Percentiles rank a stretch among this genome's conserved stretches.
Conservation (phyloP, 2,888 invertebrate species). For the Troides aeacus region DNA sequence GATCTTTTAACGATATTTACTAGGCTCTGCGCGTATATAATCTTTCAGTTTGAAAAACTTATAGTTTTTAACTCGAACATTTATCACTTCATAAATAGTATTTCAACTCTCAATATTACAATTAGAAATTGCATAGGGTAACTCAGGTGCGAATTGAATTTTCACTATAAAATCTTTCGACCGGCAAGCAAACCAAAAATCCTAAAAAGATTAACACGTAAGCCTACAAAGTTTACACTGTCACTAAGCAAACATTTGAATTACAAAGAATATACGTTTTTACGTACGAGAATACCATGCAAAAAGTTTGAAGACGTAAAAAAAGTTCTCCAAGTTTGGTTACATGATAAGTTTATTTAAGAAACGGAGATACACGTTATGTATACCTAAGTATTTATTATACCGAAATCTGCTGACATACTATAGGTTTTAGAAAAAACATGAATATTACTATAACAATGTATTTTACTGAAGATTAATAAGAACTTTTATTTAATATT, state of each 20-base stretch:
- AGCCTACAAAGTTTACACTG: conserved; percentile 52
- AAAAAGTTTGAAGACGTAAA: conserved; percentile 67
- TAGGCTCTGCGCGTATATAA: too few species aligned
- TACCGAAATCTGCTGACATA: conserved; percentile 2
- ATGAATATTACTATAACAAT: too few species aligned
- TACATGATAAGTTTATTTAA: conserved; percentile 75
- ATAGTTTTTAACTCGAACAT: too few species aligned
- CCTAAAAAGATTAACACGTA: conserved; percentile 44
- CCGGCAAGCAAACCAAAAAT: conserved; percentile 41
- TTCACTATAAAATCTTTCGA: neutral
- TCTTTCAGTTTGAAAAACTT: too few species aligned
- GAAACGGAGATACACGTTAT: conserved; percentile 60
- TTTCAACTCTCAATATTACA: too few species aligned
- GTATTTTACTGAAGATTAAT: too few species aligned
- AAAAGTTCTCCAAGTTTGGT: conserved; percentile 57
- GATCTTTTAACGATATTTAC: too few species aligned
- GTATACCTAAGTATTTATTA: conserved; percentile 39
- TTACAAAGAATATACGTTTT: conserved; percentile 54
- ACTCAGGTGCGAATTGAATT: neutral
- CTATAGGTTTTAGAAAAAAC: neutral
- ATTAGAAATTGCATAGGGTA: neutral
- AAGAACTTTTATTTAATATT: too few species aligned
- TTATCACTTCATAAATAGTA: too few species aligned
- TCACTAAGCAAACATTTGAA: conserved; percentile 70
- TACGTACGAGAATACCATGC: conserved; percentile 61